These are phyloP conservation scores for Syrmaticus mikado DNA, from an alignment of 2,113 vertebrate species.

Conservation along the genomic window DNA sequence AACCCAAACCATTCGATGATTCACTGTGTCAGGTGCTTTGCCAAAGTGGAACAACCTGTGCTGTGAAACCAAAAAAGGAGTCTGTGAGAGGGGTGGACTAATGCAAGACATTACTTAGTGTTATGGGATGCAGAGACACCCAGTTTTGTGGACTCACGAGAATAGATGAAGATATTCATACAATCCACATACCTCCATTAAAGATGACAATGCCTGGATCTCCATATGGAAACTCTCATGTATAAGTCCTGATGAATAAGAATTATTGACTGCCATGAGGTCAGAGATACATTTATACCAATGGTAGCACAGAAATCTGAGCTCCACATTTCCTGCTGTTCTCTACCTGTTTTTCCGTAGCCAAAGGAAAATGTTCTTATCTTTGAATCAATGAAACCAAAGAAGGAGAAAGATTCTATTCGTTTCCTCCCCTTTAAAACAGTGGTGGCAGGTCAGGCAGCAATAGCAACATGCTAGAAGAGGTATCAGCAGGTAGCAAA, in stretches of 20 bases:
- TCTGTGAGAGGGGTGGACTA: neutral
- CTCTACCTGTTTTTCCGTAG: neutral
- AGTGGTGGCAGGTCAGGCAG: neutral
- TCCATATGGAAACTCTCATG: neutral
- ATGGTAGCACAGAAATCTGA: neutral
- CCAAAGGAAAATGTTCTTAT: neutral
- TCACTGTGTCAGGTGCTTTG: neutral
- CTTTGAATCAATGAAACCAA: neutral
- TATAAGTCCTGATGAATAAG: neutral
- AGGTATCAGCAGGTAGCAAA: neutral
- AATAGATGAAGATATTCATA: neutral
- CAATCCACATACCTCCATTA: neutral
- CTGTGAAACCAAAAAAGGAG: neutral
- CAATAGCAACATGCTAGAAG: neutral
- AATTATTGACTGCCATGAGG: neutral
- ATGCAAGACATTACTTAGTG: neutral
- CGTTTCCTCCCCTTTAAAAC: neutral
- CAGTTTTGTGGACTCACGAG: neutral
- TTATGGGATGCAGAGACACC: neutral
- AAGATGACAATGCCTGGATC: neutral
- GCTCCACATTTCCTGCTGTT: neutral
- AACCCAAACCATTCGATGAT: too few relatives aligned
- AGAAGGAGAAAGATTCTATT: fast-evolving
- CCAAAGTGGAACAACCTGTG: fast-evolving
- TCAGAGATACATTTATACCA: neutral